Evolutionary conservation across 2,797 vertebrate species (phyloP), one percentile per base, ranked within the genome.

Genomic region (Argya squamiceps): DNA sequence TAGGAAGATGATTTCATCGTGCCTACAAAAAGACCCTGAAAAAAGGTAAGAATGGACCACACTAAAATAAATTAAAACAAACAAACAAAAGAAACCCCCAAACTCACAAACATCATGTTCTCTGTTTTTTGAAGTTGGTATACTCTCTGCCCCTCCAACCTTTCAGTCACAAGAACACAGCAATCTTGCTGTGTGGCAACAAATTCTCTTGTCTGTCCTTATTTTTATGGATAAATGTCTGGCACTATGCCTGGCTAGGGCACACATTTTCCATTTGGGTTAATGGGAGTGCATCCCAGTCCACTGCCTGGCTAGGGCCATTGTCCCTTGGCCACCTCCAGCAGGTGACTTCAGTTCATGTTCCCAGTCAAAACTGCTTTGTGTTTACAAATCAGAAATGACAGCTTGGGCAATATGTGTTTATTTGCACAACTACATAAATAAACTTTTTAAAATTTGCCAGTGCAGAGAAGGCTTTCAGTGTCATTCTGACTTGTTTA

Each of bases 21-120:
- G 99, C 98, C 98, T 99, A 98, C 99, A 99, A 93, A 99, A 99
- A 97, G 99, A 99, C 94, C 99, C 99, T 2, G 99, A 99, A 85
- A 99, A 99, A 98, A 99, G 99, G 99, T 99, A 96, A 97, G 94
- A 69, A 37, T 17, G 18, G 11, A 11, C 78, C 60, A 37, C 26
- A 39, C 10, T 4, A 55, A 80, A 83, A 30, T 23, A 62, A 68
- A 58, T 36, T 7, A 9, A 27, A 52, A 46, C 8, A 34, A 52
- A 4, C 21, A 30, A 69, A 34, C 5, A 34, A 41, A 53, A 36
- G 24, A 27, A 26, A 2, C 11, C 19, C 32, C 32, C 34, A 7
- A 32, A 46, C 1, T n/a, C 52, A 64, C 30, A 64, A 50, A 64
- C 10, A 18, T 64, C 14, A 41, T 65, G 30, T 56, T 68, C 39